Percentiles rank a stretch among this genome's conserved stretches.
Evolutionary conservation across 2,113 vertebrate genomes (phyloP).

Genomic region (zebrafish (Danio rerio)): DNA sequence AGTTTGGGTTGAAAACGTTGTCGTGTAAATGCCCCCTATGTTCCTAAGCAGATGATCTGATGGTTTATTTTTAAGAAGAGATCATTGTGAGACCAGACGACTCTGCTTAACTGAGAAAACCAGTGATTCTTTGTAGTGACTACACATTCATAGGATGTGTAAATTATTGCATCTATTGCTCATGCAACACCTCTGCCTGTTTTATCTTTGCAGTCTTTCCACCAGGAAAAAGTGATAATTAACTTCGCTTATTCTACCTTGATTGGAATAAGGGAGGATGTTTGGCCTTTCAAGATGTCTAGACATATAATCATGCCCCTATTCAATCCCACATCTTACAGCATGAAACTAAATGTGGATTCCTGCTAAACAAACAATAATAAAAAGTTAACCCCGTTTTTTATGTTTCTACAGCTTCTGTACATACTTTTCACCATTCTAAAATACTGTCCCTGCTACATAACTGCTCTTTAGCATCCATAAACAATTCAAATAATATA

Average conservation of each 20-base stretch:
- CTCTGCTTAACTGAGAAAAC: background rate
- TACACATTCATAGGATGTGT: conserved; percentile 17
- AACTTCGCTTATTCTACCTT: conserved; percentile 11
- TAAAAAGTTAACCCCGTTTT: background rate
- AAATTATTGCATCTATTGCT: background rate
- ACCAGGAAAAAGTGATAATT: background rate
- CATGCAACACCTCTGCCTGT: background rate
- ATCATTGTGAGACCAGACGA: background rate
- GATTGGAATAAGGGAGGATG: background rate
- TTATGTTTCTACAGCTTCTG: background rate
- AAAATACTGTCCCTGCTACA: background rate
- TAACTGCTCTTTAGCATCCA: background rate
- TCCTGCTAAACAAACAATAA: background rate
- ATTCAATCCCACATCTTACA: background rate
- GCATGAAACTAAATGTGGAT: background rate
- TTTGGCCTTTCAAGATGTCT: background rate
- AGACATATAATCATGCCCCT: background rate
- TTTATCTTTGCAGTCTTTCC: background rate
- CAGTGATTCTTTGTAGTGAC: background rate
- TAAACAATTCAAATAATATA: background rate
- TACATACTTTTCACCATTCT: background rate
- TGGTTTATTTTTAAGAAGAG: background rate
- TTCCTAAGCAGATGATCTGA: background rate
- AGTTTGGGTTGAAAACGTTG: too few species aligned
- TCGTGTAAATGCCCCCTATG: too few species aligned